Evolutionary conservation across 2,888 invertebrate genomes (phyloP), one percentile per base, ranked within the genome.

Genomic region (Melipona bicolor): DNA sequence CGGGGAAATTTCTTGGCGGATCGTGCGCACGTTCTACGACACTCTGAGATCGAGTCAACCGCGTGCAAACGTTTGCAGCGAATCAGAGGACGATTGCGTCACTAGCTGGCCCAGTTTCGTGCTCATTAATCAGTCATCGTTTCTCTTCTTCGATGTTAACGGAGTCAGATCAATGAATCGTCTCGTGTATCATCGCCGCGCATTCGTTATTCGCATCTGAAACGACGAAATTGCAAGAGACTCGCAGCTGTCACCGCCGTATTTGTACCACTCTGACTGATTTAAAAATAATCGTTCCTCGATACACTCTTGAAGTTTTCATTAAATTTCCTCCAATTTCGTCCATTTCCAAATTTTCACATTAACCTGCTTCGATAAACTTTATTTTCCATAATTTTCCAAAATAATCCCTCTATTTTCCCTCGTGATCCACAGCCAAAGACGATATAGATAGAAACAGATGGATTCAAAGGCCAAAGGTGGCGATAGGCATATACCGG

Each of bases 101-200:
- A 75, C 21, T 27, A 24, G 19, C 9, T 54, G 65, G 50, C 74
- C 74, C 74, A 67, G 24, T 67, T 75, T 67, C 65, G 27, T 56
- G 54, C 54, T 36, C 19, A 72, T 83, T 83, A 74, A 74, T 54
- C 43, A 43, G 54, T 75, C 67, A 21, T 65, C 64, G 43, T 65
- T 67, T 67, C 74, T 75, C 65, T 54, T 56, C 54, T 27, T 27
- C 15, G 21, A 11, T n/a, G 24, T 21, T 13, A 43, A 54, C 43
- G 49, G 49, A 61, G 49, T 27, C 24, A 72, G 9, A 19, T 21
- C 54, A 36, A 15, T 36, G 61, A 27, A 9, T 17, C 72, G 49
- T 61, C 27, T 21, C 21, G 43, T 21, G 27, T 49, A 27, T 61
- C 27, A 49, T 49, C 27, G 49, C 50, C 24, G 15, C 24, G 17